Percentiles rank a stretch among this genome's conserved stretches.
phyloP scores from a whole-genome alignment of 2,888 invertebrate genomes.

The Phorcus lineatus region DNA sequence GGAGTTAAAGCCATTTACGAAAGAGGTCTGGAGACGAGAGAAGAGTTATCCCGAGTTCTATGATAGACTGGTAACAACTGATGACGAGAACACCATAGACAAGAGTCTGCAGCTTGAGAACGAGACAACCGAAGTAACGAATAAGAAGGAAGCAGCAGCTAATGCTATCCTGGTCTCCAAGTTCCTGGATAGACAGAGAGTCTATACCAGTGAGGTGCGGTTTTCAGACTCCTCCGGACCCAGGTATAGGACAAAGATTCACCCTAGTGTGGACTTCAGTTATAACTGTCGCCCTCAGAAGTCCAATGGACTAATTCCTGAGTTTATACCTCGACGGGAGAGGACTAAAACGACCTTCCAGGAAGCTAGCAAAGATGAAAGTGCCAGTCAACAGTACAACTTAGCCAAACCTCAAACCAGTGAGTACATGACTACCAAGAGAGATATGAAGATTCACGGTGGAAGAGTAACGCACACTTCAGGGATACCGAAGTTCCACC shows the following conservation, averaged over 20 bases:
- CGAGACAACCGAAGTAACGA: neutral
- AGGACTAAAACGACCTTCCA: conserved; percentile 57
- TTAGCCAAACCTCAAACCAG: conserved; percentile 42
- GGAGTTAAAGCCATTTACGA: conserved; percentile 62
- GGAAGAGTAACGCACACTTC: conserved; percentile 32
- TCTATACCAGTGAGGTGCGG: conserved; percentile 15
- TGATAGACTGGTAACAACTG: conserved; percentile 22
- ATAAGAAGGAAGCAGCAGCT: conserved; percentile 29
- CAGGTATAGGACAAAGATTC: conserved; percentile 1
- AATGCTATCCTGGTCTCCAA: conserved; percentile 32
- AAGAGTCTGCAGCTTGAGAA: conserved; percentile 29
- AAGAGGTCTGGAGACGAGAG: conserved; percentile 65
- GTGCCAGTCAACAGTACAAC: conserved; percentile 41
- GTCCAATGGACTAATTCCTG: conserved; percentile 57
- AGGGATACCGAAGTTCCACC: conserved; percentile 26
- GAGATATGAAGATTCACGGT: conserved; percentile 47
- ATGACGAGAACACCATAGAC: conserved; percentile 1
- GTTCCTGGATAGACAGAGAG: neutral
- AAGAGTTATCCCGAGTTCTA: conserved; percentile 62
- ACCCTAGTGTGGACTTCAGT: neutral
- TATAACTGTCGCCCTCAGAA: neutral
- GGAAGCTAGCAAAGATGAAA: conserved; percentile 48
- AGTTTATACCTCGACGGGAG: conserved; percentile 61
- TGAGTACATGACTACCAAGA: conserved; percentile 38
- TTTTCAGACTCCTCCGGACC: neutral